Percentiles rank a stretch among this genome's conserved stretches.
These are phyloP conservation scores for Meteorus cinctellus DNA, from an alignment of 2,888 invertebrate species.

Conservation along the genomic window DNA sequence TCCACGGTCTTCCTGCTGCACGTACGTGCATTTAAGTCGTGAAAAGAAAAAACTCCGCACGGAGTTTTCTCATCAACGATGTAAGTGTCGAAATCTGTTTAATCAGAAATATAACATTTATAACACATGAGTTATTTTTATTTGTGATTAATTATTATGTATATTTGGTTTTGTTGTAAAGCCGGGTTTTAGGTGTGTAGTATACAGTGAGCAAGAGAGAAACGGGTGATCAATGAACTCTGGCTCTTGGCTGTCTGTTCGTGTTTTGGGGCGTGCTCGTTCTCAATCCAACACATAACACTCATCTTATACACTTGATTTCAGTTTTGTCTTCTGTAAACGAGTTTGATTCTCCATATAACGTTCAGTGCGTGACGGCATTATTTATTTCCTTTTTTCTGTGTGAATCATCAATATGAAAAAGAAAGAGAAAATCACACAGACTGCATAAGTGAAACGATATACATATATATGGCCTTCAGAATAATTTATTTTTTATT, in stretches of 20 bases:
- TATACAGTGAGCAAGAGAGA: not conserved
- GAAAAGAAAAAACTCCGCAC: constrained; percentile 24
- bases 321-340: constrained; percentile 20
- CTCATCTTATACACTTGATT: constrained; percentile 30
- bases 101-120: not conserved
- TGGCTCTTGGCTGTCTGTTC: constrained; percentile 53
- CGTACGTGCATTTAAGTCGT: constrained; percentile 31
- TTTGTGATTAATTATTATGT: constrained; percentile 2
- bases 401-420: constrained; percentile 16
- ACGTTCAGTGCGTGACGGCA: not conserved
- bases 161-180: constrained; percentile 30
- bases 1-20: constrained; percentile 46
- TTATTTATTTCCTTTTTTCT: not conserved
- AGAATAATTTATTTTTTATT: not conserved
- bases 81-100: constrained; percentile 28
- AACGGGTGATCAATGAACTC: constrained; percentile 67
- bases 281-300: constrained; percentile 35
- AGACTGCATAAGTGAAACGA: constrained; percentile 1
- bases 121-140: constrained; percentile 6
- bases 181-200: constrained; percentile 48
- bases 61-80: constrained; percentile 9
- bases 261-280: constrained; percentile 64
- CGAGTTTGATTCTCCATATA: not conserved
- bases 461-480: constrained; percentile 21
- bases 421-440: not conserved